phyloP scores from a whole-genome alignment of 2,888 invertebrate genomes.

The Nasonovia ribisnigri region DNA sequence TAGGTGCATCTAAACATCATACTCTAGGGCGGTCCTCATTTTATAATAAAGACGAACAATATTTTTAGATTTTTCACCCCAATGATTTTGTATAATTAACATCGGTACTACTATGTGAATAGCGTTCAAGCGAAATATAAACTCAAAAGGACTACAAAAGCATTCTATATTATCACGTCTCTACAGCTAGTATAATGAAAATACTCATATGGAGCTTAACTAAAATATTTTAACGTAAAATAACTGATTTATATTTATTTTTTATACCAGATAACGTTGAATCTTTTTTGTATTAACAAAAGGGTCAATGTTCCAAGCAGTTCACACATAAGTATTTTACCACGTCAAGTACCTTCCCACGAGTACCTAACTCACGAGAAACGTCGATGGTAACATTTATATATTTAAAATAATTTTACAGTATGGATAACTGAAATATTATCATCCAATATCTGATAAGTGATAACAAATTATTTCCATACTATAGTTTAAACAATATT shows the following conservation, averaged over 20 bases:
- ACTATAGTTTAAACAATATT: background rate
- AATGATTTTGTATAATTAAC: background rate
- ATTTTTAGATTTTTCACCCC: background rate
- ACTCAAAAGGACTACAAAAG: background rate
- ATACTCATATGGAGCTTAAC: background rate
- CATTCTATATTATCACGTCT: background rate
- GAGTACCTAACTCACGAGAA: background rate
- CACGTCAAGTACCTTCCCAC: too few relatives aligned
- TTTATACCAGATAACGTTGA: background rate
- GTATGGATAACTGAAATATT: background rate
- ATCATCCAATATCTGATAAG: background rate
- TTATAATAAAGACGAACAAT: background rate
- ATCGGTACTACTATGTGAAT: background rate
- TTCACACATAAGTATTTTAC: background rate
- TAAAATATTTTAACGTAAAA: background rate
- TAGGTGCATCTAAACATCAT: background rate
- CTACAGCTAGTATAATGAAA: background rate
- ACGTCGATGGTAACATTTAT: too few relatives aligned
- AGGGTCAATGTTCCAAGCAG: background rate
- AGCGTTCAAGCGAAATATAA: background rate
- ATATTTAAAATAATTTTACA: background rate
- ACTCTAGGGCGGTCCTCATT: background rate
- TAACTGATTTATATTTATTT: background rate
- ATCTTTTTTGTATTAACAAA: background rate
- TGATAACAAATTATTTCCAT: background rate